Conservation (phyloP, 2,888 invertebrate genomes). For the Cheilosia vulpina region DNA sequence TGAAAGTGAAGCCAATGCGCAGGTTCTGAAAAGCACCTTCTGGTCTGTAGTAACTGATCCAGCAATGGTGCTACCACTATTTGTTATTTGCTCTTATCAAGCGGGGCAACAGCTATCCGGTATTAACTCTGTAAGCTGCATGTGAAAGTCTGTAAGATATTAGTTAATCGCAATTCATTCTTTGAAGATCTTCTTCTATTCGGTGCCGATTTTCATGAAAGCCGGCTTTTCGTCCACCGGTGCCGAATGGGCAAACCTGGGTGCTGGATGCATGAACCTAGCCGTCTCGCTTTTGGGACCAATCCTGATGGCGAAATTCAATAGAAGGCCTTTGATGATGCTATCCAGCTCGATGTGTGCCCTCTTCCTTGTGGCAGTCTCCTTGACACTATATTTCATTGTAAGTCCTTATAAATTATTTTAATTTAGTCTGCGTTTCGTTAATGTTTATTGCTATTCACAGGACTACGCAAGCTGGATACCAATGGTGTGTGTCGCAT, state of each 20-base stretch:
- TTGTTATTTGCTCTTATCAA: constrained; percentile 88
- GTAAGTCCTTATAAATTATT: constrained; percentile 83
- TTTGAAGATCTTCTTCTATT: constrained; percentile 89
- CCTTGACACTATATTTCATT: constrained; percentile 86
- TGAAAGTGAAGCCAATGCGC: constrained; percentile 83
- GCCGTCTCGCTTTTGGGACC: constrained; percentile 87
- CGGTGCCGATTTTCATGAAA: constrained; percentile 88
- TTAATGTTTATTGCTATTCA: background rate
- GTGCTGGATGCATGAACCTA: constrained; percentile 89
- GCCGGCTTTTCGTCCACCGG: constrained; percentile 86
- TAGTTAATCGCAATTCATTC: background rate
- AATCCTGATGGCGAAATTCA: constrained; percentile 86
- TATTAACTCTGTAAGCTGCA: constrained; percentile 91
- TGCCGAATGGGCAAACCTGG: constrained; percentile 90
- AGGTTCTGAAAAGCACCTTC: constrained; percentile 85
- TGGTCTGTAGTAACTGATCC: constrained; percentile 85
- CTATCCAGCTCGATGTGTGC: constrained; percentile 86
- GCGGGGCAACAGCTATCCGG: constrained; percentile 95
- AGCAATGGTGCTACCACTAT: constrained; percentile 87
- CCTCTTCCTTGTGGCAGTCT: constrained; percentile 85
- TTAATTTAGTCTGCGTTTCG: background rate
- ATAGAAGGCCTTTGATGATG: constrained; percentile 88
- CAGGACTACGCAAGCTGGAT: constrained; percentile 86
- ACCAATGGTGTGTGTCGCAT: constrained; percentile 88
- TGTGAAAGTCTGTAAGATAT: too few species aligned